phyloP scores from a whole-genome alignment of 2,113 vertebrate genomes.

The Triplophysa tibetana region DNA sequence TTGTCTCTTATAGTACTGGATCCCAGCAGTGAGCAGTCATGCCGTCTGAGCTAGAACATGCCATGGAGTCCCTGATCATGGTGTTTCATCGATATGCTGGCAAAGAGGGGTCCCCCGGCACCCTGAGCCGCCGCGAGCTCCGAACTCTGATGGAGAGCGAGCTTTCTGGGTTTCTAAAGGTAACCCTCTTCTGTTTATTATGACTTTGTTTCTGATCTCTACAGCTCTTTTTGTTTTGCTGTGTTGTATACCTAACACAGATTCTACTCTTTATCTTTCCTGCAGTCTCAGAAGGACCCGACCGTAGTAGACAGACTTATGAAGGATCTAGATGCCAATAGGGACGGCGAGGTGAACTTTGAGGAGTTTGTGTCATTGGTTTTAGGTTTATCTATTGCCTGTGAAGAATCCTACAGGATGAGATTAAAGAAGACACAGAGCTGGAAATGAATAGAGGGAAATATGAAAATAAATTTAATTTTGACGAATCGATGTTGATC shows the following conservation, averaged over 20 bases:
- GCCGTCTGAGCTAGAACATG: slow-evolving; percentile 83
- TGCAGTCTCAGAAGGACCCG: slow-evolving; percentile 81
- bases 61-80: slow-evolving; percentile 84
- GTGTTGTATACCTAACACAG: too few species aligned
- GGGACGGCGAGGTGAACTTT: slow-evolving; percentile 86
- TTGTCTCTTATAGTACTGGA: neutral
- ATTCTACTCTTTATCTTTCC: neutral
- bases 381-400: slow-evolving; percentile 83
- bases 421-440: slow-evolving; percentile 54
- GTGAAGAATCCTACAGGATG: slow-evolving; percentile 78
- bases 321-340: slow-evolving; percentile 87
- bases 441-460: slow-evolving; percentile 22
- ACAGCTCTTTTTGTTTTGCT: neutral
- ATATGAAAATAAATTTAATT: slow-evolving; percentile 8
- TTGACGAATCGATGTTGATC: slow-evolving; percentile 17
- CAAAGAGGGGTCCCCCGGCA: slow-evolving; percentile 75
- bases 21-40: slow-evolving; percentile 48
- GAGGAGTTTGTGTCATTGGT: slow-evolving; percentile 89
- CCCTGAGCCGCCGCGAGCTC: slow-evolving; percentile 79
- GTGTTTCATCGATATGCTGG: slow-evolving; percentile 81
- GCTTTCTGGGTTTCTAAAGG: slow-evolving; percentile 80
- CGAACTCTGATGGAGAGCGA: slow-evolving; percentile 78
- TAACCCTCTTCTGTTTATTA: slow-evolving; percentile 55
- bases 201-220: neutral
- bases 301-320: slow-evolving; percentile 80